Evolutionary conservation across 1,140 invertebrate species (phyloP).

Genomic region (Drosophila tani): DNA sequence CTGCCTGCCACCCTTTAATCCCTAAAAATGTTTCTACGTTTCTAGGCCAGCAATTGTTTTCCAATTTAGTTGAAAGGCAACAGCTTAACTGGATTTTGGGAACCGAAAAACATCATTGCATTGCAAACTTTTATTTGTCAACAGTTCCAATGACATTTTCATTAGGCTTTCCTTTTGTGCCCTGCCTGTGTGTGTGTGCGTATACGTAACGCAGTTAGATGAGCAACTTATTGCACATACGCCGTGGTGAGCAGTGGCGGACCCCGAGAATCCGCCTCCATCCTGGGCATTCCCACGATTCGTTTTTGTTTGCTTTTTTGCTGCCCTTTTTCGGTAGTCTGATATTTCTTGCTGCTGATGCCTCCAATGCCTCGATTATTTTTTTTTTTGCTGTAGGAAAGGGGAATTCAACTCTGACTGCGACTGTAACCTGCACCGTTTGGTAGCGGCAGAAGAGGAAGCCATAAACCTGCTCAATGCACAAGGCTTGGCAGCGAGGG

Average conservation of each 20-base stretch:
- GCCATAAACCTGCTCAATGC: conserved; percentile 50
- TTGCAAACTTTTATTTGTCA: conserved; percentile 37
- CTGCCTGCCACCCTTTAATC: too few relatives aligned
- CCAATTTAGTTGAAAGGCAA: conserved; percentile 15
- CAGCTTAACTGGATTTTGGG: conserved; percentile 6
- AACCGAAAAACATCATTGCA: conserved; percentile 1
- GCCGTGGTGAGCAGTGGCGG: conserved; percentile 19
- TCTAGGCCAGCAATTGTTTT: conserved; percentile 9
- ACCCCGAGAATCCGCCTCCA: conserved; percentile 2
- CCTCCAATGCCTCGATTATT: not conserved
- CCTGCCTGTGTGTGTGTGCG: not conserved
- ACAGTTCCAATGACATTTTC: conserved; percentile 34
- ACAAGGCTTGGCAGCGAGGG: conserved; percentile 20
- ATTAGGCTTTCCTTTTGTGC: conserved; percentile 19
- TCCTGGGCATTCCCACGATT: conserved; percentile 18
- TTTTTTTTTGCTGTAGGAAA: not conserved
- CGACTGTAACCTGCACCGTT: conserved; percentile 39
- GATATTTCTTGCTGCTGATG: conserved; percentile 30
- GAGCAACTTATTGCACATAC: conserved; percentile 43
- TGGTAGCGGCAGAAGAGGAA: conserved; percentile 21
- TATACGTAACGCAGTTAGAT: conserved; percentile 27
- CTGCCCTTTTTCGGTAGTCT: conserved; percentile 32
- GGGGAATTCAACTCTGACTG: conserved; percentile 29
- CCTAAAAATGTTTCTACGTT: not conserved
- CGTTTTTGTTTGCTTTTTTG: not conserved